Conservation (phyloP, 2,113 vertebrate species). For the Phainopepla nitens region DNA sequence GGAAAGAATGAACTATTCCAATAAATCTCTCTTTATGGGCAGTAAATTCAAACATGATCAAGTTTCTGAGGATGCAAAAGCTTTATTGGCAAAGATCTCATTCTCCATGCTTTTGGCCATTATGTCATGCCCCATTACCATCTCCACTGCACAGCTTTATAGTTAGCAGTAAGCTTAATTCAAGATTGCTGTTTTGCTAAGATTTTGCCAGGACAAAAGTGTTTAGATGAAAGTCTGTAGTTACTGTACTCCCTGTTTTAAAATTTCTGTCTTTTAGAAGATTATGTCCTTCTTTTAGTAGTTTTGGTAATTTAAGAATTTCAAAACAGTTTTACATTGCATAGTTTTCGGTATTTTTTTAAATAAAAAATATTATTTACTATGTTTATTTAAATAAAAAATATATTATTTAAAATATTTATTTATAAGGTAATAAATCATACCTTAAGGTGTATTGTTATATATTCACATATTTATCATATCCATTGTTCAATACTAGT, state of each 20-base stretch:
- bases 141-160: neutral
- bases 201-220: neutral
- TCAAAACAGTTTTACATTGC: neutral
- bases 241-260: neutral
- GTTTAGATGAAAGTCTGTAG: neutral
- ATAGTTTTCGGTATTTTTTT: neutral
- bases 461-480: neutral
- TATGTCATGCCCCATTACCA: slow-evolving; percentile 17
- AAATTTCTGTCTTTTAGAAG: neutral
- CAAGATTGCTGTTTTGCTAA: neutral
- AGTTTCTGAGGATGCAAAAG: slow-evolving; percentile 4
- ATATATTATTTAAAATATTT: neutral
- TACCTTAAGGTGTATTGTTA: neutral
- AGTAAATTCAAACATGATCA: slow-evolving; percentile 44
- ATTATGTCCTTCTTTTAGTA: neutral
- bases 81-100: slow-evolving; percentile 11
- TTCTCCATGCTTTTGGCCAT: slow-evolving; percentile 18
- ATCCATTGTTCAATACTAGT: neutral
- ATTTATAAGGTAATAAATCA: slow-evolving; percentile 25
- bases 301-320: neutral
- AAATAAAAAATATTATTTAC: too few species aligned
- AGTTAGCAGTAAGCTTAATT: neutral
- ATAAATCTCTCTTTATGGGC: slow-evolving; percentile 39
- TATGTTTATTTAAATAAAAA: too few species aligned
- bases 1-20: neutral